Percentiles rank a stretch among this genome's conserved stretches.
phyloP scores from a whole-genome alignment of 2,113 vertebrate species.

The Coregonus clupeaformis region DNA sequence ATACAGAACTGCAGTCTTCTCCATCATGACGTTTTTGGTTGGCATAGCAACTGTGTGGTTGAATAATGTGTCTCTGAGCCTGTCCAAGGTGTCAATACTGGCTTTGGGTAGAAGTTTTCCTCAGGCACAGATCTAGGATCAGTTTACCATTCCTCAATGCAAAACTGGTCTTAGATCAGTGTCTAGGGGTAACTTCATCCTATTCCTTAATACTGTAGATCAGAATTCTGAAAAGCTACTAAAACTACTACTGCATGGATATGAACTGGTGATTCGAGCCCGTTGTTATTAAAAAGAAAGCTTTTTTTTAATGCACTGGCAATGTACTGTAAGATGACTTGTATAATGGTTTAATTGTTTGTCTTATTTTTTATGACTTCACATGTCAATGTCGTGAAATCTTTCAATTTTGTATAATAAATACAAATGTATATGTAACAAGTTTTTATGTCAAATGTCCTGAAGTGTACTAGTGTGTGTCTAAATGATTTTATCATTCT shows the following conservation, averaged over 20 bases:
- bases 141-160: too few relatives aligned
- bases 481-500: neutral
- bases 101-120: too few relatives aligned
- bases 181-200: too few relatives aligned
- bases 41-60: conserved; percentile 69
- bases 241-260: conserved; percentile 71
- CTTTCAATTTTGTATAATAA: conserved; percentile 76
- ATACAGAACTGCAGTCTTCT: conserved; percentile 41
- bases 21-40: conserved; percentile 55
- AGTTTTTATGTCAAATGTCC: neutral
- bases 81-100: conserved; percentile 60
- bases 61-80: conserved; percentile 58
- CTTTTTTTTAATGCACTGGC: conserved; percentile 67
- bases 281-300: conserved; percentile 66
- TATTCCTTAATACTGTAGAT: conserved; percentile 48
- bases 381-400: conserved; percentile 71
- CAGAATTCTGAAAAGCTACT: conserved; percentile 48
- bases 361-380: conserved; percentile 76
- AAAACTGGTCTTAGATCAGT: too few relatives aligned
- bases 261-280: conserved; percentile 60
- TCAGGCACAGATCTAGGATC: too few relatives aligned
- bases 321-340: conserved; percentile 74
- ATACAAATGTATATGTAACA: conserved; percentile 74
- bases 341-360: conserved; percentile 69
- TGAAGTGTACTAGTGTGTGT: neutral